Evolutionary conservation across 2,797 vertebrate species (phyloP), one percentile per base, ranked within the genome.

Genomic region (Tenualosa thibaudeaui): DNA sequence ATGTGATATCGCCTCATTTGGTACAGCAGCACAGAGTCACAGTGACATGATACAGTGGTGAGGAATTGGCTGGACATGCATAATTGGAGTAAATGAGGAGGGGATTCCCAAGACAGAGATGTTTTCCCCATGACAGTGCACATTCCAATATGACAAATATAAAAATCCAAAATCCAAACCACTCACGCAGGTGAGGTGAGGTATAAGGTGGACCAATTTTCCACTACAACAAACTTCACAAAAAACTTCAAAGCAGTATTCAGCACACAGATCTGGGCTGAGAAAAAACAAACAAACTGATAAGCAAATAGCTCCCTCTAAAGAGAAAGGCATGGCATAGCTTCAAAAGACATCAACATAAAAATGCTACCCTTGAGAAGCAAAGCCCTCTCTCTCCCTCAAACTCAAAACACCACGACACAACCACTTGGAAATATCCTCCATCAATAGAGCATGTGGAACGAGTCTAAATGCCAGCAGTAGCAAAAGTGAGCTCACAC

Each of bases 351-450:
- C 71, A 46, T 78, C 71, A 46, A 46, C 71, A 78, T 22, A 78
- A 78, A 78, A 78, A 46, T 46, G 71, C 71, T 40, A 46, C 71
- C 37, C 17, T 46, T 46, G 40, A 78, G 19, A 78, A 46, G 43
- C 71, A 6, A 8, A 78, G 71, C 71, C 71, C 15, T 75, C 92
- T 92, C 90, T 50, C 87, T 86, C 86, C 19, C 15, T 7, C 54
- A 19, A 2, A 9, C 50, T 51, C 19, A 56, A 43, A 78, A 46
- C 19, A 22, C 5, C 71, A 78, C 71, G 17, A 78, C 71, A 75
- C 3, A 15, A 40, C 68, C 68, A 75, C 15, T 40, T 75, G 37
- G 40, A 75, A 19, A 75, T 40, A 17, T 40, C 68, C 68, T 75
- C 68, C 68, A 40, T 75, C 37, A 78, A 78, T 46, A 43, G 40